Conservation (phyloP, 2,797 vertebrate species). For the Clarias laeviceps region DNA sequence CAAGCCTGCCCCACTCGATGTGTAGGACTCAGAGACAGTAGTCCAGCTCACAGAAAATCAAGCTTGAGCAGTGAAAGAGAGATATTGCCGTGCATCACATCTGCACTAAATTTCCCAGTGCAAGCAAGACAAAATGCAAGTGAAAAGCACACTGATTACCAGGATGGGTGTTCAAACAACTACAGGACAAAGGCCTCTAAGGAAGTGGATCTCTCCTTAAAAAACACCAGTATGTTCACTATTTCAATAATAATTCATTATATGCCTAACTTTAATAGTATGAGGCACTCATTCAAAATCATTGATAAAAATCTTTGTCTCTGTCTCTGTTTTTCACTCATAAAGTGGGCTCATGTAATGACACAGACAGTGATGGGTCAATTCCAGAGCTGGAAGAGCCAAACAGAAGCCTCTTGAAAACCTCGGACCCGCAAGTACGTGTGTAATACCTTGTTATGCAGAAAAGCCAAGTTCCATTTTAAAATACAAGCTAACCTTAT, state of each 20-base stretch:
- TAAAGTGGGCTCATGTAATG: slow-evolving; percentile 82
- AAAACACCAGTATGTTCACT: slow-evolving; percentile 68
- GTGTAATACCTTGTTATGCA: neutral
- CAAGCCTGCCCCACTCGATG: slow-evolving; percentile 57
- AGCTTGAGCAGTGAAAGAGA: slow-evolving; percentile 73
- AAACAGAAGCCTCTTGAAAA: slow-evolving; percentile 70
- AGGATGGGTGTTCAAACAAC: slow-evolving; percentile 66
- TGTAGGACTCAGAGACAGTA: slow-evolving; percentile 61
- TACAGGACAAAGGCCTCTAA: slow-evolving; percentile 76
- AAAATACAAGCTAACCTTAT: neutral
- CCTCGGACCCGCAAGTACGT: slow-evolving; percentile 78
- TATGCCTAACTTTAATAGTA: neutral
- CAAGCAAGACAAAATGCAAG: slow-evolving; percentile 46
- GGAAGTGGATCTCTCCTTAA: slow-evolving; percentile 70
- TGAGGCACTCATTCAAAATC: neutral
- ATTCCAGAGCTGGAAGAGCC: slow-evolving; percentile 87
- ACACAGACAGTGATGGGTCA: slow-evolving; percentile 90
- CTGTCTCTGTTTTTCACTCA: slow-evolving; percentile 24
- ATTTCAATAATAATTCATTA: neutral
- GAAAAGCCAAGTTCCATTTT: neutral
- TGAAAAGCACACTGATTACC: slow-evolving; percentile 62
- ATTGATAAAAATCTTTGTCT: neutral
- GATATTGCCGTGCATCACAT: slow-evolving; percentile 59
- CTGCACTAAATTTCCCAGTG: slow-evolving; percentile 55
- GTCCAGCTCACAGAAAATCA: slow-evolving; percentile 66